Evolutionary conservation across 53 echinoderm and acorn worm species (phyloP), one percentile per base, ranked within the genome.

Genomic region (Antedon mediterranea): DNA sequence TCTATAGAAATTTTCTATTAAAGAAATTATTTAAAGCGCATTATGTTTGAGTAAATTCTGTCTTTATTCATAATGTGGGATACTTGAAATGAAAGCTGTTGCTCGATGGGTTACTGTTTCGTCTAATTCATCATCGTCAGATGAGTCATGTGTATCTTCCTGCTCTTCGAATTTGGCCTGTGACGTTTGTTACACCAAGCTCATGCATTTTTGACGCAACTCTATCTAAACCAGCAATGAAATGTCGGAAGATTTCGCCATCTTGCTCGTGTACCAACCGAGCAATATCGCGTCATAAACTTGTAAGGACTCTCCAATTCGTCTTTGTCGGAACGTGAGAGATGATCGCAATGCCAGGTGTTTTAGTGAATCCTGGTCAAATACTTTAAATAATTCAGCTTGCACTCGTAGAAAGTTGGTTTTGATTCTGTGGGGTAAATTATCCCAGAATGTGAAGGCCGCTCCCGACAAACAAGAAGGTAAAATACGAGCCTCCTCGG

Each of bases 361-460:
- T 37, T 37, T 37, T 13, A 57, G 23, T 57, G 57, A 11, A 30
- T 27, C 0, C 0, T 30, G 28, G 0, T 71, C 87, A 80, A 83
- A 87, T 0, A 83, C 81, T 3, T 43, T 28, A 4, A 57, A 11
- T 8, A 87, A 31, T 0, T 76, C 37, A 3, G 75, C 32, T 34
- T 87, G 83, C 8, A 77, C 80, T 31, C 70, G 43, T 0, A 73
- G 44, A 43, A 73, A 87, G 28, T 87, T 84, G 0, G 34, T 71
- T 71, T 84, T 72, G 20, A 83, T 78, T n/a, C 80, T 31, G 0
- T 32, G 71, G 15, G 83, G 82, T 1, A 86, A 33, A 32, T 74
- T 83, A 18, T 87, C 87, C 84, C 87, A 87, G 30, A 83, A 76
- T 11, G 80, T 83, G 31, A 87, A 87, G 0, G 83, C 84, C 57